Evolutionary conservation across 92 coral and sea anemone species (phyloP).

Genomic region (Scolanthus callimorphus): DNA sequence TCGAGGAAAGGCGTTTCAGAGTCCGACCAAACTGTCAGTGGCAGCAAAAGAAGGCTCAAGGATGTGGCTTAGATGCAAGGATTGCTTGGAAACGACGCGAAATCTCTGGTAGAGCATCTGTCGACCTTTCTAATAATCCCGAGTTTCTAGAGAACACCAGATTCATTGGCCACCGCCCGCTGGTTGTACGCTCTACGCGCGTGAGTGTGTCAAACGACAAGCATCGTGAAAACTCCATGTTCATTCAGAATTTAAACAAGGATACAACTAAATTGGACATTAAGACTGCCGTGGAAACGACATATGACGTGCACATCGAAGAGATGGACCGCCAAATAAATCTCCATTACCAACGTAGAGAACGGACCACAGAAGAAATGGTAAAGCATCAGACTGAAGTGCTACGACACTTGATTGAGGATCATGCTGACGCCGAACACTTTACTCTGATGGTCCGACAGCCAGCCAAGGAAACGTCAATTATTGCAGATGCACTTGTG

Average conservation of each 20-base stretch:
- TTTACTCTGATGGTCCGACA: not conserved
- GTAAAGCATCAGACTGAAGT: slow-evolving; percentile 1
- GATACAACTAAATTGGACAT: slow-evolving; percentile 22
- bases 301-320: slow-evolving; percentile 9
- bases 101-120: slow-evolving; percentile 35
- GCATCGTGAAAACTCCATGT: slow-evolving; percentile 6
- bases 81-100: slow-evolving; percentile 51
- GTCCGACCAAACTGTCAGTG: slow-evolving; percentile 9
- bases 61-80: slow-evolving; percentile 20
- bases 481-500: slow-evolving; percentile 14
- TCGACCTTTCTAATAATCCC: not conserved
- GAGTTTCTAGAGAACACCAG: not conserved
- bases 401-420: slow-evolving; percentile 2
- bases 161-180: not conserved
- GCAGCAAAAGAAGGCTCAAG: not conserved
- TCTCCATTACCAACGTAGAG: slow-evolving; percentile 25
- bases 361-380: slow-evolving; percentile 2
- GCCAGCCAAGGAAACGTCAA: not conserved
- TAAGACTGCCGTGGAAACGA: slow-evolving; percentile 36
- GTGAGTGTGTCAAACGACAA: slow-evolving; percentile 25
- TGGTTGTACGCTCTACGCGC: not conserved
- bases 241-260: slow-evolving; percentile 18
- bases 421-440: not conserved
- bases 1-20: not conserved
- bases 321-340: slow-evolving; percentile 4